A percentile compares a stretch with the other conserved stretches of the same genome.
phyloP scores from a whole-genome alignment of 2,113 vertebrate genomes.

The Phainopepla nitens region DNA sequence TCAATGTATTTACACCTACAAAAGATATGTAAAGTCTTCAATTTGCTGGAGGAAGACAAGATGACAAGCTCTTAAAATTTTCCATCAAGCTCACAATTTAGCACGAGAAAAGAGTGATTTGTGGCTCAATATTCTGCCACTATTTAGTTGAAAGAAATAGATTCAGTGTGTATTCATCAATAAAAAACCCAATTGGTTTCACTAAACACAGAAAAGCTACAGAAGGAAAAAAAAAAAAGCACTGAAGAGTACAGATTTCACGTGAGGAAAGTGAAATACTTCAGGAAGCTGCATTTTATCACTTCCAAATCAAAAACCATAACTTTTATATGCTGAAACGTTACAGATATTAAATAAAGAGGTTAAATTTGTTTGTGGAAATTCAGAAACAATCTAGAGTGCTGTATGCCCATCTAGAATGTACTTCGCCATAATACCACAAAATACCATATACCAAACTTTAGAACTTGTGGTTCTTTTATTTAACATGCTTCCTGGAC shows the following conservation, averaged over 20 bases:
- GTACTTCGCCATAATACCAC: background rate
- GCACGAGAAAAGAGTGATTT: background rate
- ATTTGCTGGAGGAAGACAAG: background rate
- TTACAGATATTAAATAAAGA: background rate
- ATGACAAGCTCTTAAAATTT: background rate
- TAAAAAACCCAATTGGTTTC: background rate
- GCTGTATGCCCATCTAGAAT: background rate
- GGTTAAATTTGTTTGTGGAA: background rate
- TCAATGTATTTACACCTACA: background rate
- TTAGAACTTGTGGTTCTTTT: background rate
- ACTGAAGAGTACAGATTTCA: background rate
- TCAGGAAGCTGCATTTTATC: background rate
- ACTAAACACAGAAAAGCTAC: background rate
- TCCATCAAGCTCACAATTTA: background rate
- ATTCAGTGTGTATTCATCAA: background rate
- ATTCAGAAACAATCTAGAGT: background rate
- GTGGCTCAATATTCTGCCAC: background rate
- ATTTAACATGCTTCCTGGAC: background rate
- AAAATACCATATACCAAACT: background rate
- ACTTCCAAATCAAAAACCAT: background rate
- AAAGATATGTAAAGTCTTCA: background rate
- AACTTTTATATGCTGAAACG: background rate
- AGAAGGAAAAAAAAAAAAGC: background rate
- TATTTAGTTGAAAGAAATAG: background rate
- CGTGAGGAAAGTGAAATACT: background rate